Evolutionary conservation across 2,113 vertebrate genomes (phyloP).

Genomic region (Psilopsiagon aymara): DNA sequence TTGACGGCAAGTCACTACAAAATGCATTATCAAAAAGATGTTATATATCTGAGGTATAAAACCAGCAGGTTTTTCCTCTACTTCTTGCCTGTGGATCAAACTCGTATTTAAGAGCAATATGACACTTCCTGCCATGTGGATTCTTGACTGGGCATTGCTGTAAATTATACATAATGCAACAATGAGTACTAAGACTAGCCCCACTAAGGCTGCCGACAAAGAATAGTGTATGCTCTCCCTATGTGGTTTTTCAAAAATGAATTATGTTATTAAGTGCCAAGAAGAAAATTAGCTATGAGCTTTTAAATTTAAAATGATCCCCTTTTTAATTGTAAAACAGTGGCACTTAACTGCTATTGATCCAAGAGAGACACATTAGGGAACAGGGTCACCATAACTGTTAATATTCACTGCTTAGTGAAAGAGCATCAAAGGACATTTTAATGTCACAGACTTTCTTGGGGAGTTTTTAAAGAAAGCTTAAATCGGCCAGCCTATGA

Average conservation of each 20-base stretch:
- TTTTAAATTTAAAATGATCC: constrained; percentile 85
- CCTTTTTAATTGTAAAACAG: constrained; percentile 98
- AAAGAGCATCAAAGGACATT: constrained; percentile 99
- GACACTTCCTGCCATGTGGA: background rate
- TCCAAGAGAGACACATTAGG: constrained; percentile 95
- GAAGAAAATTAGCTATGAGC: constrained; percentile 85
- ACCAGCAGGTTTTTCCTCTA: background rate
- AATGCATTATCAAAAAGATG: background rate
- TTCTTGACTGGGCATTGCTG: constrained; percentile 24
- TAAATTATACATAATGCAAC: constrained; percentile 52
- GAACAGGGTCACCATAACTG: constrained; percentile 97
- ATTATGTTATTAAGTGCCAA: constrained; percentile 82
- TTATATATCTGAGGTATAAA: background rate
- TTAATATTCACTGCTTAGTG: constrained; percentile 97
- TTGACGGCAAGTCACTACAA: background rate
- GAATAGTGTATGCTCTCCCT: constrained; percentile 69
- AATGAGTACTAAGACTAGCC: constrained; percentile 38
- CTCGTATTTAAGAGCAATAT: constrained; percentile 4
- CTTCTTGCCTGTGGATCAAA: background rate
- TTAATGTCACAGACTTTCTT: constrained; percentile 99
- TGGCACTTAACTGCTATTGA: constrained; percentile 99
- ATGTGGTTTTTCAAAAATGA: constrained; percentile 82
- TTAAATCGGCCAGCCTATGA: constrained; percentile 92
- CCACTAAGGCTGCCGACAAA: constrained; percentile 32
- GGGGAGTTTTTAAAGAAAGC: constrained; percentile 94